Evolutionary conservation across 2,797 vertebrate genomes (phyloP), one percentile per base, ranked within the genome.

Genomic region (Neomorphus geoffroyi): DNA sequence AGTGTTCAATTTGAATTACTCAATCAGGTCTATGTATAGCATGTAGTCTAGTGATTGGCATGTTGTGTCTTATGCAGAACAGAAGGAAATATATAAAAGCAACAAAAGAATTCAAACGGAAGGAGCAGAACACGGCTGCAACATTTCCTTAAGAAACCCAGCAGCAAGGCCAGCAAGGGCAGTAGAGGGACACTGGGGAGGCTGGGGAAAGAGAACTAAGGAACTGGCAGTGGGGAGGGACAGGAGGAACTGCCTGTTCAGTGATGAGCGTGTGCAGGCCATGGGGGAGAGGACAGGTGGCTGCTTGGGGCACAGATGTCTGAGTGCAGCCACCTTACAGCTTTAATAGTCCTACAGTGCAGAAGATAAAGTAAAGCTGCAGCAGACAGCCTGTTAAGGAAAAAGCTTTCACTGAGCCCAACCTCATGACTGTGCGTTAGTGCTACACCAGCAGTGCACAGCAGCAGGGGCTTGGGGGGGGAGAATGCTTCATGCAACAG

Each of bases 351-450:
- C 6, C 2, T 6, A 50, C 53, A 32, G 43, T 0, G 2, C 18
- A 14, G 57, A 27, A 27, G 50, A 50, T n/a, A 41, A 64, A 72
- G 64, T n/a, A 41, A 64, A 73, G 60, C 24, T 57, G 62, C 1
- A 43, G 6, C 13, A 27, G 28, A 35, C 26, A 45, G 69, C 13
- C 19, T 32, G 0, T 18, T 24, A 13, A 48, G 48, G 54, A 67
- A 9, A 37, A 33, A 61, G 48, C 41, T 56, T 11, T 21, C 39
- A 8, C 17, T 2, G 3, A 53, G 64, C 58, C 53, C 75, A 45
- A 2, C 18, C n/a, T 39, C 2, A 0, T 16, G 43, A 7, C n/a
- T 23, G 37, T 1, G 2, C 16, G 17, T 33, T 27, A 1, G 7
- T 7, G 66, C 41, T 35, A 4, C 21, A 16, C 4, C 60, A 50